Evolutionary conservation across 2,797 vertebrate genomes (phyloP), one percentile per base, ranked within the genome.

Genomic region (Lithobates sylvaticus): DNA sequence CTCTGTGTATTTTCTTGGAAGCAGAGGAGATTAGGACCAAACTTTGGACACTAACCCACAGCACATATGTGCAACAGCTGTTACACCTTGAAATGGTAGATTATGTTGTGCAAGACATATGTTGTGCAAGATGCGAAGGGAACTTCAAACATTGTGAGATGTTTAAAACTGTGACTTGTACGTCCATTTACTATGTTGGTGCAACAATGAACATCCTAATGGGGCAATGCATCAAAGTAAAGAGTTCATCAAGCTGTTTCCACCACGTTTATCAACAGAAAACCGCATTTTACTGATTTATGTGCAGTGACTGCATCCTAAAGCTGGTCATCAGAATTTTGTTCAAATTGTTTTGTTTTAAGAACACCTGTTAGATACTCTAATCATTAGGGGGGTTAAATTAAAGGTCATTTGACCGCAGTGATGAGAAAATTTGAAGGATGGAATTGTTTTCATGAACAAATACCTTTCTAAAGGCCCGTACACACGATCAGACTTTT

Each of bases 61-160:
- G 23, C 7, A 27, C 77, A 78, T 80, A 10, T 80, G 78, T 34
- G 10, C 3, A n/a, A 7, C 65, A 70, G 42, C 78, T 80, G 78
- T 34, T 21, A 78, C 26, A 78, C 26, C 34, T 65, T 5, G 39
- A n/a, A 10, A 69, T 69, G 36, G 7, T 42, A 27, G 13, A 21
- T 68, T 79, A 5, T 26, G 26, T 70, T 68, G 69, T 54, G 21
- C 23, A 70, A 79, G 29, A 64, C 34, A 1, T 79, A 5, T 26
- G 26, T 70, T 68, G 50, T 54, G 27, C 29, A 70, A 79, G 29
- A 39, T 32, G 61, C 1, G 13, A 23, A 50, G 1, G 50, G 65
- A 65, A 65, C 21, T 65, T 23, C n/a, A 65, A 65, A 65, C 61
- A 26, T 42, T 54, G 12, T 9, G 10, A 54, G 67, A 80, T 27